phyloP scores from a whole-genome alignment of 2,797 vertebrate species.

The Catharus ustulatus region DNA sequence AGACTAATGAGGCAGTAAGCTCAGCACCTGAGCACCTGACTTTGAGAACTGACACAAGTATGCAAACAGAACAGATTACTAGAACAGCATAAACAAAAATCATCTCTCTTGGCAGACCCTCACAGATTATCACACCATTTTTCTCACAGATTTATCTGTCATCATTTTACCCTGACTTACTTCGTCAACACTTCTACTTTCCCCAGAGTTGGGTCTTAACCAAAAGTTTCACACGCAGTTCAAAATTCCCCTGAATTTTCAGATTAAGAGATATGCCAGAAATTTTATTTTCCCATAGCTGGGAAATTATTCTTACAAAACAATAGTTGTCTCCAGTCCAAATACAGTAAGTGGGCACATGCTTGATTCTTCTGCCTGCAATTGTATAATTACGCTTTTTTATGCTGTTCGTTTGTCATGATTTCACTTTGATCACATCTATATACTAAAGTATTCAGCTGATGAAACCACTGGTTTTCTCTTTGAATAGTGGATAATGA shows the following conservation, averaged over 20 bases:
- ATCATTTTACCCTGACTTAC: neutral
- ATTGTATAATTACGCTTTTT: neutral
- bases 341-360: neutral
- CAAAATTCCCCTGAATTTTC: neutral
- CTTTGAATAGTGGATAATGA: neutral
- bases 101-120: neutral
- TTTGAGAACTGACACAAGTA: neutral
- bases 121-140: neutral
- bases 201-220: neutral
- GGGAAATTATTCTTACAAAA: slow-evolving; percentile 8
- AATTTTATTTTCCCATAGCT: neutral
- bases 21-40: neutral
- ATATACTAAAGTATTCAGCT: neutral
- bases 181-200: neutral
- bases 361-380: neutral
- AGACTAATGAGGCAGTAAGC: neutral
- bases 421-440: neutral
- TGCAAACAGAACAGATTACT: neutral
- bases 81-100: neutral
- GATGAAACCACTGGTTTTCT: neutral
- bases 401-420: neutral
- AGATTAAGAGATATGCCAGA: neutral
- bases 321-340: neutral
- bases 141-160: neutral
- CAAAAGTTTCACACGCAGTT: neutral